These are phyloP conservation scores for Crenuchus spilurus DNA, from an alignment of 2,797 vertebrate genomes.

Conservation along the genomic window DNA sequence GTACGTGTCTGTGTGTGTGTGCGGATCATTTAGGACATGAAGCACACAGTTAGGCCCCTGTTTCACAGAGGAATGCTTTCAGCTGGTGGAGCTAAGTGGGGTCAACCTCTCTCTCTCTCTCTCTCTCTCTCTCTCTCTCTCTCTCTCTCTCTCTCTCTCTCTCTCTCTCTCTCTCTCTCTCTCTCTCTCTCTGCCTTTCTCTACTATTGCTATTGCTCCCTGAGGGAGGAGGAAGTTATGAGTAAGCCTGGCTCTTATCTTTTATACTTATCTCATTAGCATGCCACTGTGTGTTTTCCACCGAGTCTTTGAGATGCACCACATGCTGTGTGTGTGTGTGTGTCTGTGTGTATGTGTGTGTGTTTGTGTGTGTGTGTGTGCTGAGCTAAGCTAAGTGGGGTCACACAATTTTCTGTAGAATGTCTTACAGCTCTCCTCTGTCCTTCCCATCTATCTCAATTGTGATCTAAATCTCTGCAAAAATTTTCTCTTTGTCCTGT, in stretches of 20 bases:
- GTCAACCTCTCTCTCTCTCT: background rate
- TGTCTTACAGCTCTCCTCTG: constrained; percentile 4
- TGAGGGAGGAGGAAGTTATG: constrained; percentile 45
- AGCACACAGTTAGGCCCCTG: constrained; percentile 7
- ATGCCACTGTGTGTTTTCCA: constrained; percentile 46
- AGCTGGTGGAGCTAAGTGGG: constrained; percentile 29
- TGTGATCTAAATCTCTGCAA: constrained; percentile 25
- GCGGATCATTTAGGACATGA: constrained; percentile 8
- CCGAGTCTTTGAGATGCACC: constrained; percentile 42
- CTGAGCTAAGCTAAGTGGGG: constrained; percentile 40
- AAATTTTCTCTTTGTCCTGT: constrained; percentile 6
- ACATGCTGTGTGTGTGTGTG: constrained; percentile 29
- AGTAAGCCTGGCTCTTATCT: constrained; percentile 44
- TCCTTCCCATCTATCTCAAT: constrained; percentile 3
- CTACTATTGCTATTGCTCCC: constrained; percentile 18
- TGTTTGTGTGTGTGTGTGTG: constrained; percentile 1
- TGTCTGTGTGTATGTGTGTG: constrained; percentile 7
- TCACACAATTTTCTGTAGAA: constrained; percentile 39
- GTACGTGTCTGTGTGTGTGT: background rate
- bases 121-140: constrained; percentile 10
- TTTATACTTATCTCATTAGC: constrained; percentile 51
- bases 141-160: constrained; percentile 9
- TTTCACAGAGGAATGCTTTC: constrained; percentile 18
- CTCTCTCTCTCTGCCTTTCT: constrained; percentile 5
- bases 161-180: background rate